These are phyloP conservation scores for Lepidonotus clava DNA, from an alignment of 2,888 invertebrate species.

Conservation along the genomic window DNA sequence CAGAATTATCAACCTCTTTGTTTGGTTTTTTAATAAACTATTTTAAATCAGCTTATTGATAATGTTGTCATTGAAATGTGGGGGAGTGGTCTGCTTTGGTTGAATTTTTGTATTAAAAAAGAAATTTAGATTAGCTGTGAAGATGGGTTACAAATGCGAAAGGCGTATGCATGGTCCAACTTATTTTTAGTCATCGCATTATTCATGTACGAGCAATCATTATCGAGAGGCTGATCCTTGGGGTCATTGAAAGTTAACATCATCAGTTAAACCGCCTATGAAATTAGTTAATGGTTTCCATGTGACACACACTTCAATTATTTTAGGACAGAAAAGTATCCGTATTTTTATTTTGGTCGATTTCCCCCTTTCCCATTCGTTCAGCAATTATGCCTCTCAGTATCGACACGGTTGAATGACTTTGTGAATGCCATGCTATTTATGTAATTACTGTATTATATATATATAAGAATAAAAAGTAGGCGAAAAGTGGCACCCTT, in stretches of 20 bases:
- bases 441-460: conserved; percentile 23
- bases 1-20: not conserved
- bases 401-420: not conserved
- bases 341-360: not conserved
- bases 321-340: not conserved
- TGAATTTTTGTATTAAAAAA: not conserved
- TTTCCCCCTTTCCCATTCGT: not conserved
- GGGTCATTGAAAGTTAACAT: too few relatives aligned
- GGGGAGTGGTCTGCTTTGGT: not conserved
- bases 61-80: not conserved
- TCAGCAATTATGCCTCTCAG: not conserved
- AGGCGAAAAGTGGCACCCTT: not conserved
- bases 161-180: not conserved
- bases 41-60: not conserved
- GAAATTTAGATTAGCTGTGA: not conserved
- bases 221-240: too few relatives aligned
- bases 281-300: not conserved
- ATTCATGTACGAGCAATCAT: too few relatives aligned
- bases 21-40: not conserved
- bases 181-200: not conserved
- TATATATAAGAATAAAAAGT: not conserved
- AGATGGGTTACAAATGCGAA: not conserved
- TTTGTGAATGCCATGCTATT: conserved; percentile 25
- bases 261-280: not conserved
- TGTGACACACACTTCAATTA: not conserved